A percentile compares a stretch with the other conserved stretches of the same genome.
Conservation (phyloP, 2,888 invertebrate species). For the Drosophila tanythrix region DNA sequence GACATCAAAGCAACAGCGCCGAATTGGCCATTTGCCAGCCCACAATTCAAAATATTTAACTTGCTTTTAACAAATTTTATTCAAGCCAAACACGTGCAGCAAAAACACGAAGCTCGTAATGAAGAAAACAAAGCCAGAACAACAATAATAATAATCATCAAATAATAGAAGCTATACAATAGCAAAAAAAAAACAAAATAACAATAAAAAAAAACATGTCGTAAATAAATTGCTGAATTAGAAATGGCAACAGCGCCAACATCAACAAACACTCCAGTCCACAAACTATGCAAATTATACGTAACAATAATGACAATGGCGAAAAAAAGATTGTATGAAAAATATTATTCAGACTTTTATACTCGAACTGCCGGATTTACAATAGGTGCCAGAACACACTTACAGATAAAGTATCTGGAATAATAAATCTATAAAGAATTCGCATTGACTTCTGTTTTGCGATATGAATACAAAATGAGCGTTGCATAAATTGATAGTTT, state of each 20-base stretch:
- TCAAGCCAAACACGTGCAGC: constrained; percentile 69
- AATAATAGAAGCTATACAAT: constrained; percentile 51
- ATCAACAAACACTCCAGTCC: constrained; percentile 18
- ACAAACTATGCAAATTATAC: constrained; percentile 54
- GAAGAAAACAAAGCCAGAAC: constrained; percentile 40
- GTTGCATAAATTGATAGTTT: constrained; percentile 37
- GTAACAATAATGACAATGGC: constrained; percentile 45
- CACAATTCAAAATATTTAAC: constrained; percentile 43
- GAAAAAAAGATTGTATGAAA: constrained; percentile 34
- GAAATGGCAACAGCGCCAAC: constrained; percentile 46
- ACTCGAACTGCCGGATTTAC: constrained; percentile 28
- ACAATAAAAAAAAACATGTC: constrained; percentile 35
- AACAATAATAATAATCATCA: constrained; percentile 63
- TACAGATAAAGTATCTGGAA: constrained; percentile 45
- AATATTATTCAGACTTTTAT: constrained; percentile 34
- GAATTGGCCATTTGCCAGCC: constrained; percentile 43
- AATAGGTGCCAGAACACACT: constrained; percentile 51
- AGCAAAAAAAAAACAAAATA: constrained; percentile 10
- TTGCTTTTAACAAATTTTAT: constrained; percentile 40
- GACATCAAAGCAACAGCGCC: constrained; percentile 44
- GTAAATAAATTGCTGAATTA: constrained; percentile 56
- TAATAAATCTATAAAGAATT: constrained; percentile 57
- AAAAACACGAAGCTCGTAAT: constrained; percentile 39
- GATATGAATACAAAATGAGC: constrained; percentile 37
- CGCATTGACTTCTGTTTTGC: constrained; percentile 63